phyloP scores from a whole-genome alignment of 2,888 invertebrate genomes.

The Heliconius sara region DNA sequence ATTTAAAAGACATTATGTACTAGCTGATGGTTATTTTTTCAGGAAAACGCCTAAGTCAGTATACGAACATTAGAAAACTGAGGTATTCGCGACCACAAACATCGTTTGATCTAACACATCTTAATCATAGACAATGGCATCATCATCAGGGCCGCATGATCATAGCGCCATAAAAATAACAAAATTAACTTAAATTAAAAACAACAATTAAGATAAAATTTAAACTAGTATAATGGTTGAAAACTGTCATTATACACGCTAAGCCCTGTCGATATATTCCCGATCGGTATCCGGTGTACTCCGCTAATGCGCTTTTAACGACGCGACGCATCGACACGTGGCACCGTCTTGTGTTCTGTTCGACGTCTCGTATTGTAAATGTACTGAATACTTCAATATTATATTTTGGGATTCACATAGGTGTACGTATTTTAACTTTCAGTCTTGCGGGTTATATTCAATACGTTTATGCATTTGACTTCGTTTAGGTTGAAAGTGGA shows the following conservation, averaged over 20 bases:
- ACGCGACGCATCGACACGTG: slow-evolving; percentile 52
- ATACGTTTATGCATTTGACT: no score
- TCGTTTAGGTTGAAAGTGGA: no score
- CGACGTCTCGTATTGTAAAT: neutral
- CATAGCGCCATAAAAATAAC: neutral
- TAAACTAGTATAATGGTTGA: slow-evolving; percentile 1
- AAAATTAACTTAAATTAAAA: neutral
- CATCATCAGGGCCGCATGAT: neutral
- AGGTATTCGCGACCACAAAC: no score
- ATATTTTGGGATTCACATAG: neutral
- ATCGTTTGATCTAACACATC: no score
- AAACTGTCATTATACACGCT: neutral
- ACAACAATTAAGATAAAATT: slow-evolving; percentile 10
- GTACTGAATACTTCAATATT: slow-evolving; percentile 1
- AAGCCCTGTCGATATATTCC: slow-evolving; percentile 12
- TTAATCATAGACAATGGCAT: neutral
- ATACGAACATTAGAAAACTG: no score
- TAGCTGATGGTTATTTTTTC: no score
- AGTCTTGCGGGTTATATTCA: no score
- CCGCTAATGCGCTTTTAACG: slow-evolving; percentile 65
- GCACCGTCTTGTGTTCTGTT: slow-evolving; percentile 25
- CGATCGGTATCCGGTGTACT: slow-evolving; percentile 17
- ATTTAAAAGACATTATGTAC: no score
- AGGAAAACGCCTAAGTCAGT: no score
- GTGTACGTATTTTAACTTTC: neutral